A percentile compares a stretch with the other conserved stretches of the same genome.
phyloP scores from a whole-genome alignment of 2,797 vertebrate species.

The Moxostoma hubbsi region DNA sequence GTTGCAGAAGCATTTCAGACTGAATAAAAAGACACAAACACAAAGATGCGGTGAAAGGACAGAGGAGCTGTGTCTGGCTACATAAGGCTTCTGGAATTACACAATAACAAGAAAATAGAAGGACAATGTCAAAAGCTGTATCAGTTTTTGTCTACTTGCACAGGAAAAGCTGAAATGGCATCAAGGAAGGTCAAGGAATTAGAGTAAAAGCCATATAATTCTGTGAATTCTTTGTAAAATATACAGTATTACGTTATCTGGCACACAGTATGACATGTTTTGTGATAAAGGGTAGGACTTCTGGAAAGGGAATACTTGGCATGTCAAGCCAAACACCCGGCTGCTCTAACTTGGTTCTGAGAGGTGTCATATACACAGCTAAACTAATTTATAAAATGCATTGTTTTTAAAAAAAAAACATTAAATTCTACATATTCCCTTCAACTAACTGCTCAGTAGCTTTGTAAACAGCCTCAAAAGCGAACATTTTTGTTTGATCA shows the following conservation, averaged over 20 bases:
- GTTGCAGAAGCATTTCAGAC: conserved; percentile 96
- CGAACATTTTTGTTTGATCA: not conserved
- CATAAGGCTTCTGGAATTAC: conserved; percentile 37
- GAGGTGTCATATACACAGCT: conserved; percentile 36
- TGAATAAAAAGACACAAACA: conserved; percentile 57
- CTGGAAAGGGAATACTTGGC: conserved; percentile 44
- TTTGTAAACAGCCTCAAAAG: not conserved
- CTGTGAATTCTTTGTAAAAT: conserved; percentile 29
- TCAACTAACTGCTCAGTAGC: not conserved
- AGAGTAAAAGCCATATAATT: conserved; percentile 22
- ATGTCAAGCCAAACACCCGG: conserved; percentile 33
- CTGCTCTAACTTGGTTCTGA: conserved; percentile 34
- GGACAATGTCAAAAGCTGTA: conserved; percentile 25
- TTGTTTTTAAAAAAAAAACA: conserved; percentile 49
- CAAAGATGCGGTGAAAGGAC: conserved; percentile 17
- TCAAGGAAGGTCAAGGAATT: conserved; percentile 31
- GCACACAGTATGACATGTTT: conserved; percentile 30
- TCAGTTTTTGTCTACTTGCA: not conserved
- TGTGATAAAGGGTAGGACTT: conserved; percentile 24
- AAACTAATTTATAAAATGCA: conserved; percentile 24
- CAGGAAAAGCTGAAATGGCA: conserved; percentile 28
- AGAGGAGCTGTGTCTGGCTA: conserved; percentile 1
- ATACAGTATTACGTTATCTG: conserved; percentile 5
- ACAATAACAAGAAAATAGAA: conserved; percentile 2
- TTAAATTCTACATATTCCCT: no score